Evolutionary conservation across 2,797 vertebrate species (phyloP), one percentile per base, ranked within the genome.

Genomic region (Brachyalestes nurse): DNA sequence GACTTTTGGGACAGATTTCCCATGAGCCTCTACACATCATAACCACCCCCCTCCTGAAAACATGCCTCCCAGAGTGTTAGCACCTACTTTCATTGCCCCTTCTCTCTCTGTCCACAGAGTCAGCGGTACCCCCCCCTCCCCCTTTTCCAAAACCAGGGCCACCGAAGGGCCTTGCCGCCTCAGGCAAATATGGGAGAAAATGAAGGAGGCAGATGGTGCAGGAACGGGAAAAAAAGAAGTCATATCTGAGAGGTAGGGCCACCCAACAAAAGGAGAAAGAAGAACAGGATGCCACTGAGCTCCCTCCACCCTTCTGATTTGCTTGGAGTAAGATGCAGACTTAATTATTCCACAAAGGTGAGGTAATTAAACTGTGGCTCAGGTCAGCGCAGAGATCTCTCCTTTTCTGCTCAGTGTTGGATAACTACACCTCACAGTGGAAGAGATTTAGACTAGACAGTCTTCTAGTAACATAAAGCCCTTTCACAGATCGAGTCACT

Each of bases 1-100:
- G 92, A 90, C 93, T 93, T 93, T 92, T 89, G 90, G 80, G 90
- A 89, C 92, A 94, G 91, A 93, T 95, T 94, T 94, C 93, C 94
- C 92, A 93, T 91, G 92, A 94, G 93, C 87, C 91, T 87, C 83
- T 91, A 91, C 93, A 89, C 82, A 91, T 88, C 89, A 90, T 87
- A 90, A 92, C 90, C 90, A 89, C 89, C 90, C 91, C 92, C 87
- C 91, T 86, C 87, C 90, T 87, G 87, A 91, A 92, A 92, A 91
- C 38, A 91, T 89, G 89, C 90, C 90, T 89, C 89, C 90, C 90
- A 89, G 90, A 91, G 91, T 93, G 90, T 94, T 94, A 94, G 92
- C 93, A 94, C 93, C 92, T 95, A 93, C 91, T 92, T 93, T 94
- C 91, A 88, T 92, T 91, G 88, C 88, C 90, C 74, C 88, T 87